Evolutionary conservation across 2,113 vertebrate species (phyloP).

Genomic region (Vireo altiloquus): DNA sequence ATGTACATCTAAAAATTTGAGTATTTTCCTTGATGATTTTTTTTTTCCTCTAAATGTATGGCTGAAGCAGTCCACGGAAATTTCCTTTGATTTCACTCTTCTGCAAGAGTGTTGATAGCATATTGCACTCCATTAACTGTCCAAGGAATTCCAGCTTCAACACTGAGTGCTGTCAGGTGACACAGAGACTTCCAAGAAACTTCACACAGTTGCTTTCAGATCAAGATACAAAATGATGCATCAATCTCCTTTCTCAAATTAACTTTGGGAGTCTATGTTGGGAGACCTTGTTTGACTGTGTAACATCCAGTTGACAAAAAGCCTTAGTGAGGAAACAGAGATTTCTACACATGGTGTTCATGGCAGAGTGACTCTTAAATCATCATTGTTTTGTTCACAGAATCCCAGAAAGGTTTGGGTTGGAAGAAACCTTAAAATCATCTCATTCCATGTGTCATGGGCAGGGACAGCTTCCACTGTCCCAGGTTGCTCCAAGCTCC

Average conservation of each 20-base stretch:
- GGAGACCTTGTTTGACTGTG: background rate
- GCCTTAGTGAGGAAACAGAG: background rate
- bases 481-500: rapidly evolving
- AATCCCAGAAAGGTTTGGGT: background rate
- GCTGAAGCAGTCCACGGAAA: background rate
- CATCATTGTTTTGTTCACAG: background rate
- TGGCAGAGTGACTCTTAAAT: background rate
- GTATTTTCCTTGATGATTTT: background rate
- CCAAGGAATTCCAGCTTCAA: background rate
- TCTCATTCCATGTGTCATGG: too few species aligned
- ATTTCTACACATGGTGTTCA: background rate
- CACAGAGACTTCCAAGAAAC: background rate
- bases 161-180: background rate
- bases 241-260: background rate
- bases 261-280: background rate
- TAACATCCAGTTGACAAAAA: background rate
- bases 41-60: background rate
- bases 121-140: too few species aligned
- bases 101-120: background rate
- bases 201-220: background rate
- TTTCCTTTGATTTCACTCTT: background rate
- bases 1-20: background rate
- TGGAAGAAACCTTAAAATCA: background rate
- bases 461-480: rapidly evolving
- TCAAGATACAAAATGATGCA: background rate